Evolutionary conservation across 1,140 invertebrate species (phyloP).

Genomic region (Whitmania pigra): DNA sequence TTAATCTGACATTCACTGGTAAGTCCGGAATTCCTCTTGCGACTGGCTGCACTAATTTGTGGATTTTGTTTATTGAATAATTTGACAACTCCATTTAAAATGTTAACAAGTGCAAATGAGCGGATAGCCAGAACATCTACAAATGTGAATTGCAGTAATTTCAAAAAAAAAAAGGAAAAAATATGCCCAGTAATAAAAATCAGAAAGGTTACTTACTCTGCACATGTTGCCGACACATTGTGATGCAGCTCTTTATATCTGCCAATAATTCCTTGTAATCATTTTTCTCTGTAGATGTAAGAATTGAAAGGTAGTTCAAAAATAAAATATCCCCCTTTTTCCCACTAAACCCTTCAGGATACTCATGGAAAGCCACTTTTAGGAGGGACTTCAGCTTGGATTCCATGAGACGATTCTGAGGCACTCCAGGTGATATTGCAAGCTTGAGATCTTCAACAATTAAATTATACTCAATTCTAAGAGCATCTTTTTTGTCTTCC

Average conservation of each 20-base stretch:
- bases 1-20: neutral
- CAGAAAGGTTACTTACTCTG: neutral
- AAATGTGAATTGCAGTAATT: neutral
- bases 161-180: neutral
- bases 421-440: slow-evolving; percentile 4
- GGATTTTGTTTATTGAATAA: too few relatives aligned
- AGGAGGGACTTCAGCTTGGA: neutral
- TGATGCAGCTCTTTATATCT: neutral
- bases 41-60: neutral
- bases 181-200: neutral
- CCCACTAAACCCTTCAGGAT: neutral
- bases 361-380: slow-evolving; percentile 1
- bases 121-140: neutral
- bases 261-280: neutral
- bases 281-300: slow-evolving; percentile 6
- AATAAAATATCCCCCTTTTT: slow-evolving; percentile 4
- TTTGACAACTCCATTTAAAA: too few relatives aligned
- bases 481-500: neutral
- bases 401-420: neutral
- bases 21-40: neutral
- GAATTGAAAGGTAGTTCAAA: neutral
- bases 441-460: neutral
- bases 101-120: neutral
- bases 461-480: neutral
- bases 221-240: neutral